These are phyloP conservation scores for Calephelis virginiensis DNA, from an alignment of 1,140 invertebrate genomes.

Conservation along the genomic window DNA sequence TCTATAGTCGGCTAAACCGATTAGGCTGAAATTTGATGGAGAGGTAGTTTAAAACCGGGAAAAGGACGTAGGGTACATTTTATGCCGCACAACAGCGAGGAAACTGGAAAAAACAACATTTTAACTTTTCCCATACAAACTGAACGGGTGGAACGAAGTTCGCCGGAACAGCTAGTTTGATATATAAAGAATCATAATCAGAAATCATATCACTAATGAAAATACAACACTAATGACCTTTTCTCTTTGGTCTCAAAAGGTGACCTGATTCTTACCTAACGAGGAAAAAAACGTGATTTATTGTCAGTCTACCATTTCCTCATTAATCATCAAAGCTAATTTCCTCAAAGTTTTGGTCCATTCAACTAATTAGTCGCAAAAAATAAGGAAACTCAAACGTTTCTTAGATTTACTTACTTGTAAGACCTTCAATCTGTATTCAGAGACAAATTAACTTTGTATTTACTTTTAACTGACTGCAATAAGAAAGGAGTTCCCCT, in stretches of 20 bases:
- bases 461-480: no score
- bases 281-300: conserved; percentile 21
- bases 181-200: no score
- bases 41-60: no score
- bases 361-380: conserved; percentile 69
- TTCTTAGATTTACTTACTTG: conserved; percentile 58
- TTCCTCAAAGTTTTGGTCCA: conserved; percentile 59
- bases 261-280: conserved; percentile 15
- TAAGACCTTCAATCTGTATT: conserved; percentile 21
- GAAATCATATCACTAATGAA: conserved; percentile 10
- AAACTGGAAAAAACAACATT: no score
- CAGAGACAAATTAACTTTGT: conserved; percentile 1
- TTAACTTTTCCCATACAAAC: no score
- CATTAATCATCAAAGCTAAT: conserved; percentile 70
- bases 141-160: no score
- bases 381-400: conserved; percentile 58
- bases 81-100: no score
- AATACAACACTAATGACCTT: background rate
- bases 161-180: no score
- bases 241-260: conserved; percentile 12
- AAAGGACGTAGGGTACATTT: no score
- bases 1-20: no score
- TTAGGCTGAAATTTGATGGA: no score
- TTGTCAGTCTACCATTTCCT: conserved; percentile 26
- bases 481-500: no score